These are phyloP conservation scores for Rosalia funebris DNA, from an alignment of 2,888 invertebrate species.

Conservation along the genomic window DNA sequence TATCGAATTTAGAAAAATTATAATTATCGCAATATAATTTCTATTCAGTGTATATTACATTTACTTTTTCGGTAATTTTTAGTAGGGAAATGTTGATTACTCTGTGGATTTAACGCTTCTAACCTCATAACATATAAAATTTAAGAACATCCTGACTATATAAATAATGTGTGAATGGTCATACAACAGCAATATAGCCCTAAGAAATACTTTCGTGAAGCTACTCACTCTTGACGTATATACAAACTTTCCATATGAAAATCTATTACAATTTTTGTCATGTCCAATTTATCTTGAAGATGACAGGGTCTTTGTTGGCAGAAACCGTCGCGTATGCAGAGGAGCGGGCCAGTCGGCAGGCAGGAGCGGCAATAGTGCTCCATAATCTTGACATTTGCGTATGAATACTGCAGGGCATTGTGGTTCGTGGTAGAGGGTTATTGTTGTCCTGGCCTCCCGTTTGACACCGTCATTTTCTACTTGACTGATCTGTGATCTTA, in stretches of 20 bases:
- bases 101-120: no score
- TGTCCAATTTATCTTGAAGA: constrained; percentile 45
- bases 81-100: no score
- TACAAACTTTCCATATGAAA: constrained; percentile 35
- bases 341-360: constrained; percentile 14
- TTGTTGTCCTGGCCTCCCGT: constrained; percentile 60
- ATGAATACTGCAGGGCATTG: constrained; percentile 57
- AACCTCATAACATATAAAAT: no score
- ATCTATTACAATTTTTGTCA: constrained; percentile 38
- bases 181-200: not conserved
- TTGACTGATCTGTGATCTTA: constrained; percentile 64
- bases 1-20: no score
- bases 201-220: not conserved
- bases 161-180: no score
- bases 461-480: constrained; percentile 65
- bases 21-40: no score
- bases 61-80: no score
- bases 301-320: constrained; percentile 40
- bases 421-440: constrained; percentile 54
- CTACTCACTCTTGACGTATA: not conserved
- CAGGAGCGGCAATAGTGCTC: constrained; percentile 33
- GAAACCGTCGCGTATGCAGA: constrained; percentile 32
- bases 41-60: no score
- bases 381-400: constrained; percentile 62
- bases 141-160: no score